A percentile compares a stretch with the other conserved stretches of the same genome.
phyloP scores from a whole-genome alignment of 2,888 invertebrate species.

The Cryptosula pallasiana region DNA sequence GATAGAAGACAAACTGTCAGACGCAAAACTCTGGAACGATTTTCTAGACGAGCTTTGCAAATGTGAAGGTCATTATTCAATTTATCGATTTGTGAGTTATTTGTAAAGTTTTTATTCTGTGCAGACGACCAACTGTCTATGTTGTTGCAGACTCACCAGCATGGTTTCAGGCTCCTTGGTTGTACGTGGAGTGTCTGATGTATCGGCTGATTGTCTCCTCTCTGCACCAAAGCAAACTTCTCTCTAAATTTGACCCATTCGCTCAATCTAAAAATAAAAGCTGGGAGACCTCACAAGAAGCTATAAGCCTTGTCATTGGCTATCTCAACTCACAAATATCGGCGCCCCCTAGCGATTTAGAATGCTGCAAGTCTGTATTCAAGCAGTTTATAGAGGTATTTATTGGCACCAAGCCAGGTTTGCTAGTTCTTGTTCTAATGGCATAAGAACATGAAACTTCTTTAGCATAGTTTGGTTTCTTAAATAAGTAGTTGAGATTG shows the following conservation, averaged over 20 bases:
- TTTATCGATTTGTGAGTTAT: neutral
- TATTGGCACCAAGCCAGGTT: slow-evolving; percentile 58
- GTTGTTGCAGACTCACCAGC: slow-evolving; percentile 36
- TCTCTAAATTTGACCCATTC: slow-evolving; percentile 15
- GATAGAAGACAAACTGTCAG: slow-evolving; percentile 58
- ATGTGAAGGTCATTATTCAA: slow-evolving; percentile 5
- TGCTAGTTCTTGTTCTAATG: too few relatives aligned
- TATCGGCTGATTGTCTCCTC: slow-evolving; percentile 64
- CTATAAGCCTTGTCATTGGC: neutral
- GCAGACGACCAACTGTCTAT: neutral
- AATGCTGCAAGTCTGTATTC: neutral
- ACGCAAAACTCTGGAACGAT: slow-evolving; percentile 67
- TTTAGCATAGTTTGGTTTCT: too few relatives aligned
- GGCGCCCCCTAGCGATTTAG: neutral
- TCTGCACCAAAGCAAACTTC: slow-evolving; percentile 57
- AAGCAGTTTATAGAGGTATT: slow-evolving; percentile 10
- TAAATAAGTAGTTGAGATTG: too few relatives aligned
- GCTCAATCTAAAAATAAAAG: neutral
- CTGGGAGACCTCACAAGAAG: neutral
- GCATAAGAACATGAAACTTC: too few relatives aligned
- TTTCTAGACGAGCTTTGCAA: slow-evolving; percentile 55
- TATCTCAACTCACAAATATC: neutral
- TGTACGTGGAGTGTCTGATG: slow-evolving; percentile 86
- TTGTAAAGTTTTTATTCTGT: neutral
- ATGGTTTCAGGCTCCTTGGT: slow-evolving; percentile 76